Conservation (phyloP, 2,113 vertebrate genomes). For the Menura novaehollandiae region DNA sequence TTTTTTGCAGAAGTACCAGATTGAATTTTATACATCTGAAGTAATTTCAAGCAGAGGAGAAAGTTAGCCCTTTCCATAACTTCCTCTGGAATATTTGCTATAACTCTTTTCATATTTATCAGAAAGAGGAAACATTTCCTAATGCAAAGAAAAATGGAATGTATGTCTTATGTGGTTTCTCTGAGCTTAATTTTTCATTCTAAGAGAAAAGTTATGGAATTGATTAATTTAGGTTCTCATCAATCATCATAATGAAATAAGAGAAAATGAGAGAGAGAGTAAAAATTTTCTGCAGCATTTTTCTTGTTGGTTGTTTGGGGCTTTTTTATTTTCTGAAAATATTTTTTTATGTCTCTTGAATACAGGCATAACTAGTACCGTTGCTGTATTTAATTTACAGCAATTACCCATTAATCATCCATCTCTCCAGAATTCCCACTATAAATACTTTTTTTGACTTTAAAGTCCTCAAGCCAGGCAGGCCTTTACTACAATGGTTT, state of each 20-base stretch:
- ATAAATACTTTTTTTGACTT: background rate
- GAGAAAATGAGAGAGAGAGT: background rate
- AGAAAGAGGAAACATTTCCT: background rate
- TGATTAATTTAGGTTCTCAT: background rate
- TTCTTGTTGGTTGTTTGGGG: background rate
- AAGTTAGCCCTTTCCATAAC: background rate
- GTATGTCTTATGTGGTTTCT: rapidly evolving
- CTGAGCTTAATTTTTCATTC: background rate
- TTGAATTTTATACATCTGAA: slow-evolving; percentile 56
- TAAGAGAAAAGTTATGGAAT: background rate
- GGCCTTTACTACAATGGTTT: background rate
- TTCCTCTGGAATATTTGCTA: background rate
- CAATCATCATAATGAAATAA: background rate
- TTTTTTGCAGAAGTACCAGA: slow-evolving; percentile 60
- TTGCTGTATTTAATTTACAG: background rate
- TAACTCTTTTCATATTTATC: background rate
- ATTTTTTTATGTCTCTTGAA: background rate
- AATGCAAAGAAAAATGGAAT: background rate
- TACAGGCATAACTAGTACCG: background rate
- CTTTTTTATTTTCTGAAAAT: background rate
- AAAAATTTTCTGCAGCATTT: background rate
- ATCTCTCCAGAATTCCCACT: background rate
- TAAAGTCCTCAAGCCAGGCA: background rate
- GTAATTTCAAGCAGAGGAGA: slow-evolving; percentile 1
- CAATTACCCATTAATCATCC: background rate